Evolutionary conservation across 2,888 invertebrate species (phyloP), one percentile per base, ranked within the genome.

Genomic region (Polyommatus iphigenia): DNA sequence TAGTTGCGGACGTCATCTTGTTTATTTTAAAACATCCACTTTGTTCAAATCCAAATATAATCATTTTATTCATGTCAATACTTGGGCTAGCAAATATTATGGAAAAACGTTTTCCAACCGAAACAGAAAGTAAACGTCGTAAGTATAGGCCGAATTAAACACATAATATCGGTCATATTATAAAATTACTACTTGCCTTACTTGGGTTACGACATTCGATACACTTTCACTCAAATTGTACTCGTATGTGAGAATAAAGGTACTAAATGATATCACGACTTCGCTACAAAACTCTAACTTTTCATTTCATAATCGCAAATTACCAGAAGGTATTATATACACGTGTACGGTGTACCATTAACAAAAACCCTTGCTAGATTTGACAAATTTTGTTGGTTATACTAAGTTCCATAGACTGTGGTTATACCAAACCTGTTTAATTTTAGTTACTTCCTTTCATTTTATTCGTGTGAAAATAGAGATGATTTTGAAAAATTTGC

Each of bases 141-240:
- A 54, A 29, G 46, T 29, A 50, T 50, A 18, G 50, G 13, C 18
- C 13, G 46, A 71, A 71, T 78, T 75, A 71, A 77, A 76, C 59
- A 79, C 73, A 76, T 78, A 76, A 71, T 72, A 76, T 46, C 32
- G 24, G 46, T 18, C 75, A 67, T n/a, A 72, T 78, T 79, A 76
- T 71, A 15, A 71, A 71, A 71, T 41, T 24, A 57, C 76, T 73
- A 67, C 72, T 77, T 75, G 50, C 75, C 50, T 50, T 50, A 54
- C 46, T 46, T 1, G 54, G 73, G 36, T 79, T 75, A 67, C 77
- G 13, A 73, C 73, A 24, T 46, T 78, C 20, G 67, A 77, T 77
- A 75, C 41, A 77, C 77, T 75, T 62, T 75, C 75, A 77, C 77
- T 57, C 2, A 79, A 73, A 77, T 77, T 72, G 62, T n/a, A n/a